phyloP scores from a whole-genome alignment of 2,888 invertebrate genomes.

The Morpho deidamia region DNA sequence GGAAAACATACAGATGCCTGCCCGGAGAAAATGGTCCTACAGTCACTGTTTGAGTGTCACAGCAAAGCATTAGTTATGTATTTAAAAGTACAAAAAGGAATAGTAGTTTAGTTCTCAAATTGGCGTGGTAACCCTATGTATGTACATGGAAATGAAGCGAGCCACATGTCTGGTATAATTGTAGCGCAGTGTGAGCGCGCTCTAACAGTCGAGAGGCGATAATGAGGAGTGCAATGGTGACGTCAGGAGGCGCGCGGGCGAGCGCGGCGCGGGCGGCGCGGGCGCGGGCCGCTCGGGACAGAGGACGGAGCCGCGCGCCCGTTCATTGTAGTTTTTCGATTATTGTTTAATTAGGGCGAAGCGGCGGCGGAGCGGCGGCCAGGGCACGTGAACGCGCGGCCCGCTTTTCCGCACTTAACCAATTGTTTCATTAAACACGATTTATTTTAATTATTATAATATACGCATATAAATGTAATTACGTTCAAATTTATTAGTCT shows the following conservation, averaged over 20 bases:
- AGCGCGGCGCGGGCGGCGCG: constrained; percentile 28
- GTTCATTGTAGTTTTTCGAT: constrained; percentile 79
- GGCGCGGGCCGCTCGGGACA: constrained; percentile 39
- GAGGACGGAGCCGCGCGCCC: constrained; percentile 72
- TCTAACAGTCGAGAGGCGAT: constrained; percentile 67
- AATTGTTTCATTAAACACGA: too few species aligned
- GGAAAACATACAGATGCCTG: too few species aligned
- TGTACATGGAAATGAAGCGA: constrained; percentile 22
- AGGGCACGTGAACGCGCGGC: constrained; percentile 52
- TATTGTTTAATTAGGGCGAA: constrained; percentile 79
- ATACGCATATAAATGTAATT: not conserved
- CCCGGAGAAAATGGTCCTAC: too few species aligned
- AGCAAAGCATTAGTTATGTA: too few species aligned
- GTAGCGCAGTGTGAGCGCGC: constrained; percentile 42
- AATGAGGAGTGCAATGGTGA: constrained; percentile 74
- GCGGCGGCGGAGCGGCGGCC: constrained; percentile 77
- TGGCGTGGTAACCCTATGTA: constrained; percentile 1
- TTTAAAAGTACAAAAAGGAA: too few species aligned
- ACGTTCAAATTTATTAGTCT: not conserved
- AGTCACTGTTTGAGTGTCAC: too few species aligned
- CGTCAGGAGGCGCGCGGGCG: constrained; percentile 47
- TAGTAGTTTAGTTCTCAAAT: not conserved
- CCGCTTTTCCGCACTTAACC: constrained; percentile 36
- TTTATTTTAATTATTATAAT: too few species aligned
- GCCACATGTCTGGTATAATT: constrained; percentile 28